phyloP scores from a whole-genome alignment of 2,797 vertebrate genomes.

The Peromyscus nudipes region DNA sequence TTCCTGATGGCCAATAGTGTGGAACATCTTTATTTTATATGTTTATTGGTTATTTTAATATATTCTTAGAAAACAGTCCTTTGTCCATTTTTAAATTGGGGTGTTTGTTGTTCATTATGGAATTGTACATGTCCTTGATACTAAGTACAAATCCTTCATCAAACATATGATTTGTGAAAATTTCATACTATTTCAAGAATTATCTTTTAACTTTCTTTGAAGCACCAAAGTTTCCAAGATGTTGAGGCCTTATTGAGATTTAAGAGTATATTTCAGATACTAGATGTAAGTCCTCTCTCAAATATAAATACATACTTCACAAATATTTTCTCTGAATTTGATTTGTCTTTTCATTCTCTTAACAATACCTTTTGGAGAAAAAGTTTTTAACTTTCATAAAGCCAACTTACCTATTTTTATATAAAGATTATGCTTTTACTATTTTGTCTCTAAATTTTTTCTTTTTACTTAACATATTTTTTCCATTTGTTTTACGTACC shows the following conservation, averaged over 20 bases:
- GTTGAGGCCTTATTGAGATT: background rate
- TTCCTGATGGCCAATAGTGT: background rate
- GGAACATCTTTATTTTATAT: background rate
- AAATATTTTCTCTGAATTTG: conserved; percentile 17
- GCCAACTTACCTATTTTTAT: background rate
- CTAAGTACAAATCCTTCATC: conserved; percentile 27
- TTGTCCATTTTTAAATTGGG: background rate
- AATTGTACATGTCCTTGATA: conserved; percentile 3
- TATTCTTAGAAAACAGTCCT: background rate
- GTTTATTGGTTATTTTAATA: background rate
- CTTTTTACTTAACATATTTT: no score
- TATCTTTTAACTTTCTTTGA: conserved; percentile 3
- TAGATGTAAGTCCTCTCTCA: background rate
- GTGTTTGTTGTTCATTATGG: conserved; percentile 5
- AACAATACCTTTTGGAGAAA: conserved; percentile 28
- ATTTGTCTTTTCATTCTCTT: conserved; percentile 37
- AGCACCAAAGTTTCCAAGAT: conserved; percentile 58
- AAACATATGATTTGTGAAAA: background rate
- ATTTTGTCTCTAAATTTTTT: background rate
- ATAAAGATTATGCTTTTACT: conserved; percentile 3
- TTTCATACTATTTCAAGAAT: background rate
- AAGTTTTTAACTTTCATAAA: conserved; percentile 45
- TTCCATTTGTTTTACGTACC: no score
- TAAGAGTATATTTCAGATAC: background rate
- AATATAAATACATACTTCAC: background rate